phyloP scores from a whole-genome alignment of 1,140 invertebrate genomes.

The Antheraea mylitta region DNA sequence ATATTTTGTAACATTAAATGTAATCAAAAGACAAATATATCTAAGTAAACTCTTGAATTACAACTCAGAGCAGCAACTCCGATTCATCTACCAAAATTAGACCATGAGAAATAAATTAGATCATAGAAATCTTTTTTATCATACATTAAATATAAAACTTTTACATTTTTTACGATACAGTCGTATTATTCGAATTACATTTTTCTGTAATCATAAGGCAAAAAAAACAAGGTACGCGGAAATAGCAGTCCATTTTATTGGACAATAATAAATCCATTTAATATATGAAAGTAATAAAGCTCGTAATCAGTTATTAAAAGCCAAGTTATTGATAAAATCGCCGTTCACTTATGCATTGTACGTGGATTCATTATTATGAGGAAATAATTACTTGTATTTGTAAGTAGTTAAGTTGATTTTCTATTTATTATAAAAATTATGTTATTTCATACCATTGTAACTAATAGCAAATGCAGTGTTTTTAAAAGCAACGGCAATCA shows the following conservation, averaged over 20 bases:
- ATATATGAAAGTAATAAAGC: background rate
- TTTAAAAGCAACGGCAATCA: too few relatives aligned
- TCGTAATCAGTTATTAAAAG: background rate
- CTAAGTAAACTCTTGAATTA: too few relatives aligned
- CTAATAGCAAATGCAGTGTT: too few relatives aligned
- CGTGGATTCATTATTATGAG: background rate
- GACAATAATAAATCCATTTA: background rate
- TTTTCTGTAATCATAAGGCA: background rate
- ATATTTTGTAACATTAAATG: too few relatives aligned
- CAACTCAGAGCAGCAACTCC: too few relatives aligned
- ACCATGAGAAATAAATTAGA: too few relatives aligned
- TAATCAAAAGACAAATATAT: too few relatives aligned
- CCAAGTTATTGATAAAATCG: background rate
- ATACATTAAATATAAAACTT: too few relatives aligned
- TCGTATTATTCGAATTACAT: background rate
- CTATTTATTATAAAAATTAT: background rate
- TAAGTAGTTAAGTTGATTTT: background rate
- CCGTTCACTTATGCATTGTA: background rate
- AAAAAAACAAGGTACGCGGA: background rate
- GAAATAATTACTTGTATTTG: background rate
- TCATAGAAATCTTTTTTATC: too few relatives aligned
- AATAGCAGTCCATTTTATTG: background rate
- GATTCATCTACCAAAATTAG: too few relatives aligned
- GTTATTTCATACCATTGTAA: background rate
- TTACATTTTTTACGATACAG: background rate